phyloP scores from a whole-genome alignment of 2,113 vertebrate species.

The Tachycineta bicolor region DNA sequence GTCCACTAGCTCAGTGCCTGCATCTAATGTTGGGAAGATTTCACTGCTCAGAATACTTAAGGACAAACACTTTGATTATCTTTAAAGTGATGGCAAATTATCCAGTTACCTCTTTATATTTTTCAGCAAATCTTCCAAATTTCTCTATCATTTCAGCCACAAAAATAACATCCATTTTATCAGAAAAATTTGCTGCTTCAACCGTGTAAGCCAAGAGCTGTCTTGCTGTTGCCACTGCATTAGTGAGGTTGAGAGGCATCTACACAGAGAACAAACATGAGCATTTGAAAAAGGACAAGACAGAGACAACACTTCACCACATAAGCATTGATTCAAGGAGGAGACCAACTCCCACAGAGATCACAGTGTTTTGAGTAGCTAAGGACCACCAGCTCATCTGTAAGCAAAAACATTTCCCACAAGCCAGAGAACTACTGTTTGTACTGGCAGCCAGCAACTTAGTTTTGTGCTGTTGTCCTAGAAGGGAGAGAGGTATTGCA shows the following conservation, averaged over 20 bases:
- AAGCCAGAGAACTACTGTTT: neutral
- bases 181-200: constrained; percentile 95
- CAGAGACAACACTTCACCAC: neutral
- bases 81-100: constrained; percentile 23
- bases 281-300: neutral
- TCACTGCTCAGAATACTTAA: constrained; percentile 26
- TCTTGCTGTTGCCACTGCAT: constrained; percentile 87
- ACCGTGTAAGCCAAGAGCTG: constrained; percentile 91
- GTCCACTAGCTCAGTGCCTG: constrained; percentile 36
- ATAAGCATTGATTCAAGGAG: neutral
- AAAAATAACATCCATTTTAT: constrained; percentile 98
- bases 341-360: neutral
- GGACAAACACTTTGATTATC: neutral
- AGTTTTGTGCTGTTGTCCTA: neutral
- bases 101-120: constrained; percentile 90
- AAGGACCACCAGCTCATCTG: neutral
- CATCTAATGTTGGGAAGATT: neutral
- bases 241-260: constrained; percentile 97
- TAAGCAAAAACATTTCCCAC: neutral
- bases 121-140: constrained; percentile 93
- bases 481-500: neutral
- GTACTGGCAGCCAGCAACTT: neutral
- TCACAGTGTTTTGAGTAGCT: neutral
- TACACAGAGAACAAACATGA: constrained; percentile 26
- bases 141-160: constrained; percentile 99